Conservation (phyloP, 2,797 vertebrate genomes). For the Fundulus diaphanus region DNA sequence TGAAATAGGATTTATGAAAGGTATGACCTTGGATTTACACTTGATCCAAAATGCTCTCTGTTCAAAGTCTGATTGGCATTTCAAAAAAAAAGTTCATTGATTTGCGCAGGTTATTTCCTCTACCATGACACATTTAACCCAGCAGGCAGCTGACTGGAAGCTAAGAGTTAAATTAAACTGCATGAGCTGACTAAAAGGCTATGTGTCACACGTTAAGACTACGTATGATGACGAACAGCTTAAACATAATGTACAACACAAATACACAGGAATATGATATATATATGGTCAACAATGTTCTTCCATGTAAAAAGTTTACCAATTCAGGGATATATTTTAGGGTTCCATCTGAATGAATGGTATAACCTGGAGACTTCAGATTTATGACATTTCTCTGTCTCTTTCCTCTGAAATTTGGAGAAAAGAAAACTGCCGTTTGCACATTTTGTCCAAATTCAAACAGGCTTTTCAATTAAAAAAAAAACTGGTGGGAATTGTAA, state of each 20-base stretch:
- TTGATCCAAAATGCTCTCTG: constrained; percentile 61
- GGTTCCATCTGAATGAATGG: neutral
- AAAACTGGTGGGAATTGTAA: neutral
- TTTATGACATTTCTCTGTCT: neutral
- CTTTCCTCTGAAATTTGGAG: neutral
- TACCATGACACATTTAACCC: constrained; percentile 58
- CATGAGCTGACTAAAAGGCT: constrained; percentile 18
- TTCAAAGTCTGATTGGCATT: constrained; percentile 73
- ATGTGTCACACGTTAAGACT: neutral
- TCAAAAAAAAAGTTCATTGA: constrained; percentile 66
- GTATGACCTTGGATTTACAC: constrained; percentile 60
- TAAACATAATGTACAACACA: neutral
- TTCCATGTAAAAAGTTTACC: neutral
- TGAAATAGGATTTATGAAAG: constrained; percentile 62
- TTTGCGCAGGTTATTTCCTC: constrained; percentile 64
- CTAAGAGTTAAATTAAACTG: constrained; percentile 33
- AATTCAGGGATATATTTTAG: neutral
- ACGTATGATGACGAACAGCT: neutral
- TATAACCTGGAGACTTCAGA: neutral
- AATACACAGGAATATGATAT: neutral
- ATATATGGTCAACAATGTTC: neutral
- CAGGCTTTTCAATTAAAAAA: neutral
- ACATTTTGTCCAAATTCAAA: neutral
- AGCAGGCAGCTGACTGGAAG: constrained; percentile 52
- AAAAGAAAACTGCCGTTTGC: neutral